phyloP scores from a whole-genome alignment of 2,888 invertebrate species.

The Arenicola marina region DNA sequence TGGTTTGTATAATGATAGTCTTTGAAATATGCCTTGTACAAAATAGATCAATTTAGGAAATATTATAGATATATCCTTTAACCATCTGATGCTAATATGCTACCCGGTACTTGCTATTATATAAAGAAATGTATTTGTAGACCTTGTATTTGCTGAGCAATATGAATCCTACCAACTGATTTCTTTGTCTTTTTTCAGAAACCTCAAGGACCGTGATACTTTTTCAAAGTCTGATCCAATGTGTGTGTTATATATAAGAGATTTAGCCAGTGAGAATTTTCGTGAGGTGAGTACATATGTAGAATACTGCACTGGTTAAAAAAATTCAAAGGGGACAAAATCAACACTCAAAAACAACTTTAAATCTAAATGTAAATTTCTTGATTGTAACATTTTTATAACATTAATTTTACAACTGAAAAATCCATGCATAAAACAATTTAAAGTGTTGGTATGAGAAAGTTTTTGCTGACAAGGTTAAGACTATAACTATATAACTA shows the following conservation, averaged over 20 bases:
- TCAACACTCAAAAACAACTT: neutral
- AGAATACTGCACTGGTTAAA: neutral
- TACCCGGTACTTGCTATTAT: too few species aligned
- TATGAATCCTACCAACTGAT: neutral
- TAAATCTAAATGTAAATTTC: neutral
- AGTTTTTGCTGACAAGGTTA: too few species aligned
- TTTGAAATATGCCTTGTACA: too few species aligned
- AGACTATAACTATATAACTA: too few species aligned
- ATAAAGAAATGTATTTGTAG: too few species aligned
- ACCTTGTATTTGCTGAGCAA: too few species aligned
- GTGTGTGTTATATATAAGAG: slow-evolving; percentile 47
- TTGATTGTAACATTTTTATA: neutral
- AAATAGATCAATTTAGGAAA: too few species aligned
- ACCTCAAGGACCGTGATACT: slow-evolving; percentile 64
- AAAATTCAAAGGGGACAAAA: neutral
- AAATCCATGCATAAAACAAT: neutral
- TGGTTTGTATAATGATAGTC: too few species aligned
- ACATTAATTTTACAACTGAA: neutral
- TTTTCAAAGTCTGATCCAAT: slow-evolving; percentile 68
- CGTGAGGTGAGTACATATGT: slow-evolving; percentile 20
- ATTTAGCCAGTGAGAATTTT: slow-evolving; percentile 15
- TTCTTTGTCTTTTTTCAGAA: slow-evolving; percentile 53
- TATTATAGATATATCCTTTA: too few species aligned
- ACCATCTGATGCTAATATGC: too few species aligned
- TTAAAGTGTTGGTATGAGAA: too few species aligned